Evolutionary conservation across 2,113 vertebrate species (phyloP), one percentile per base, ranked within the genome.

Genomic region (Thymallus thymallus): DNA sequence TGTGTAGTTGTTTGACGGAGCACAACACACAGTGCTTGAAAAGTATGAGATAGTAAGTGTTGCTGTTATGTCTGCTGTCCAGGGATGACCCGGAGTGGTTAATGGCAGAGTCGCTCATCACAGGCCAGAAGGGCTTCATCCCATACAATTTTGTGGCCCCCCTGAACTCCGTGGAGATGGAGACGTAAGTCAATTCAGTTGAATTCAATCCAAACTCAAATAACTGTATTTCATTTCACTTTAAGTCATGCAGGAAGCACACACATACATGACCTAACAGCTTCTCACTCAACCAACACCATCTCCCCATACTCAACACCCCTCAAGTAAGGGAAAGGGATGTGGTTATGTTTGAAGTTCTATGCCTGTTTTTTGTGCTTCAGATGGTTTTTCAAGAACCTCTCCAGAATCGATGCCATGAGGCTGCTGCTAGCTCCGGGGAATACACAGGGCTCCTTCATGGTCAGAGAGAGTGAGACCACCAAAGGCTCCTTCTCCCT

Each of bases 391-490:
- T 98, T 98, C 86, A 96, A 89, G 86, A 93, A 92, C 79, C 84
- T 98, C 74, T 94, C 95, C 79, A 92, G 97, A 86, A 96, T 95
- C 29, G 97, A 99, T 5, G 96, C 97, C 0, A 96, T 95, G 80
- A 89, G 97, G 81, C 92, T 93, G 74, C 95, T 98, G 18, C 86
- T 98, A 56, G 92, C 96, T 0, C 93, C 96, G 0, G 97, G 97
- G 14, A 99, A 99, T 86, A 95, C 94, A 0, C 94, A 95, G 10
- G 98, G 98, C 48, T 98, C 97, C 69, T 99, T 96, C 91, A 91
- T 99, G 76, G 93, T 99, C 81, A 92, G 98, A 14, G 97, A 99
- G 87, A 99, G 98, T 1, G 98, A 99, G 87, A 97, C 96, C 66
- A 92, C 29, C 70, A 3, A 85, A 97, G 96, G 94, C 2, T 97